Evolutionary conservation across 2,888 invertebrate genomes (phyloP).

Genomic region (Conomelus anceps): DNA sequence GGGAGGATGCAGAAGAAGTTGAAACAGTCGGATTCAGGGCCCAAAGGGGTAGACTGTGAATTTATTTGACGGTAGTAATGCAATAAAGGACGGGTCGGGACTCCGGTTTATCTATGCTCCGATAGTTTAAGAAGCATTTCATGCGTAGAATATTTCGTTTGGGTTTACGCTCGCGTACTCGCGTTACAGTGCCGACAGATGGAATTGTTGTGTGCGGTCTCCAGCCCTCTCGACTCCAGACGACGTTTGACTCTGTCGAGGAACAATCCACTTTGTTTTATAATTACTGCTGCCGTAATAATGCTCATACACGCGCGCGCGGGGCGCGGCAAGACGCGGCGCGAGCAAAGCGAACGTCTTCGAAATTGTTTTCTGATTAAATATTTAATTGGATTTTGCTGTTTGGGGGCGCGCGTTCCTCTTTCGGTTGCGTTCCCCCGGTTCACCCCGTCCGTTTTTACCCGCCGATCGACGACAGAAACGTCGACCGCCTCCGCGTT

Average conservation of each 20-base stretch:
- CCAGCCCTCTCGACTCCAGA: background rate
- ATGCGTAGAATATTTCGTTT: slow-evolving; percentile 27
- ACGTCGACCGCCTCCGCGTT: background rate
- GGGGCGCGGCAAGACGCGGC: background rate
- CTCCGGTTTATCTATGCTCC: slow-evolving; percentile 27
- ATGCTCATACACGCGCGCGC: slow-evolving; percentile 16
- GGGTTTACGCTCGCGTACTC: background rate
- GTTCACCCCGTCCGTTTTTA: background rate
- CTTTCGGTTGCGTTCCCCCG: background rate
- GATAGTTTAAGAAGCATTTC: slow-evolving; percentile 28
- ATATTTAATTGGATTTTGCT: slow-evolving; percentile 31
- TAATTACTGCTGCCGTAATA: slow-evolving; percentile 27
- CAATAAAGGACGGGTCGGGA: slow-evolving; percentile 19
- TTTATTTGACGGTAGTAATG: slow-evolving; percentile 27
- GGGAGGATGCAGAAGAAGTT: background rate
- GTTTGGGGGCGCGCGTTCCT: background rate
- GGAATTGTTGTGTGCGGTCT: slow-evolving; percentile 27
- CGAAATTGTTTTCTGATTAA: slow-evolving; percentile 33
- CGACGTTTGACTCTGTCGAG: slow-evolving; percentile 10
- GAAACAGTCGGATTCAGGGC: background rate
- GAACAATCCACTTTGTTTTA: slow-evolving; percentile 23
- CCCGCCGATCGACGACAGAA: background rate
- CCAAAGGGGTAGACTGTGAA: background rate
- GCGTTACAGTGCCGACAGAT: slow-evolving; percentile 21
- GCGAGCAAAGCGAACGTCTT: slow-evolving; percentile 25